phyloP scores from a whole-genome alignment of 2,113 vertebrate genomes.

The Noturus placidus region DNA sequence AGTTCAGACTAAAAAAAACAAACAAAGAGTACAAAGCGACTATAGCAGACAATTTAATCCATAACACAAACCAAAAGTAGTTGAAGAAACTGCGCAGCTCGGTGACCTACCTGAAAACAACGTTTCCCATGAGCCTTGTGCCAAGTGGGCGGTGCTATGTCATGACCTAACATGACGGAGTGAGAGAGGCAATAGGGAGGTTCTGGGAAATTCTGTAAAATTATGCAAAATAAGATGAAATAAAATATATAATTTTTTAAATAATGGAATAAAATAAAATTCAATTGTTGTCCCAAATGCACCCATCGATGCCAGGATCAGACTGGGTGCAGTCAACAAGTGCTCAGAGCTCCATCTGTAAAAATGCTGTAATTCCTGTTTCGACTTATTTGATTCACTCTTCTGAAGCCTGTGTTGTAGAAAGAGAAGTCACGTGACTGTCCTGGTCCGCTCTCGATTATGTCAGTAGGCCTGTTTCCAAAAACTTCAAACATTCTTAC shows the following conservation, averaged over 20 bases:
- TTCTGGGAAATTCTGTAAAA: not conserved
- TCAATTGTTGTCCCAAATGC: not conserved
- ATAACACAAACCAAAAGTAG: no score
- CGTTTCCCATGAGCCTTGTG: slow-evolving; percentile 16
- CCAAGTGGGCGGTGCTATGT: not conserved
- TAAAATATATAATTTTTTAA: no score
- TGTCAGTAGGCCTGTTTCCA: not conserved
- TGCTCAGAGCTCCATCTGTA: no score
- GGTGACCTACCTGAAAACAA: slow-evolving; percentile 36
- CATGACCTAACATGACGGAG: not conserved
- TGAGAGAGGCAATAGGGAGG: not conserved
- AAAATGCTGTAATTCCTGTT: not conserved
- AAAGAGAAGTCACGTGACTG: not conserved
- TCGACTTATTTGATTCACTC: not conserved
- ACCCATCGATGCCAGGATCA: not conserved
- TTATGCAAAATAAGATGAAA: not conserved
- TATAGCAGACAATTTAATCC: no score
- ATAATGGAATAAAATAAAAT: not conserved
- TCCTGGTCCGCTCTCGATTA: not conserved
- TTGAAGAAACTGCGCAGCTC: not conserved
- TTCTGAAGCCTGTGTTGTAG: not conserved
- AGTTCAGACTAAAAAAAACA: not conserved
- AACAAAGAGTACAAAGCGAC: not conserved
- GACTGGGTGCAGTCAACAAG: not conserved
- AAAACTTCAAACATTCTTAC: not conserved